Evolutionary conservation across 2,113 vertebrate genomes (phyloP).

Genomic region (Ascaphus truei): DNA sequence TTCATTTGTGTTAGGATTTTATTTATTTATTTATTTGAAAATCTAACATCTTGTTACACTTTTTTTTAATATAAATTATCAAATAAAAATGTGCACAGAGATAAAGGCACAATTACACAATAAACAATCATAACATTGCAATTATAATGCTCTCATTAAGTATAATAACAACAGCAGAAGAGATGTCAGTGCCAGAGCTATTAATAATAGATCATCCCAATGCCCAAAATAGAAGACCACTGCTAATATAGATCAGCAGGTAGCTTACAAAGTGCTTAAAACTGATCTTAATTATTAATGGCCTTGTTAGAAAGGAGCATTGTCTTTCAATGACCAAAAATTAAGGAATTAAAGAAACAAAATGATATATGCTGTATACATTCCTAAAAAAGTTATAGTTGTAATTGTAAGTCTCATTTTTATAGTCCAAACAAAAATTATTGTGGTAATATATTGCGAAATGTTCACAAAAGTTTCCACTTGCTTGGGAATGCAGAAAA

Average conservation of each 20-base stretch:
- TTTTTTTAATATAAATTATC: too few species aligned
- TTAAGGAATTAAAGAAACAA: not conserved
- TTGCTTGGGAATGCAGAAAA: too few species aligned
- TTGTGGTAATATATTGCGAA: too few species aligned
- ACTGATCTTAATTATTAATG: not conserved
- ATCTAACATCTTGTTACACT: too few species aligned
- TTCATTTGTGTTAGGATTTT: too few species aligned
- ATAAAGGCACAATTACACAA: too few species aligned
- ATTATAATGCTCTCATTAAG: not conserved
- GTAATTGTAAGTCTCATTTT: too few species aligned
- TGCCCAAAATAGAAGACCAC: conserved; percentile 42
- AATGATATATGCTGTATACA: not conserved
- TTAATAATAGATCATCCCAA: conserved; percentile 46
- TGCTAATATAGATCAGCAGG: conserved; percentile 36
- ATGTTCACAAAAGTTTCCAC: too few species aligned
- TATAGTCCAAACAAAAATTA: too few species aligned
- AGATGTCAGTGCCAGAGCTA: conserved; percentile 1
- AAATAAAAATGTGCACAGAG: too few species aligned
- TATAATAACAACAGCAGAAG: conserved; percentile 30
- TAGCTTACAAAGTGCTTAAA: conserved; percentile 27
- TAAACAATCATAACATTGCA: not conserved
- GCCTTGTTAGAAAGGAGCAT: not conserved
- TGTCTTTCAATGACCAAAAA: not conserved
- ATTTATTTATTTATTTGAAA: too few species aligned
- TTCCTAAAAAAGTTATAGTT: too few species aligned